These are phyloP conservation scores for Adrianichthys oophorus DNA, from an alignment of 2,797 vertebrate species.

Conservation along the genomic window DNA sequence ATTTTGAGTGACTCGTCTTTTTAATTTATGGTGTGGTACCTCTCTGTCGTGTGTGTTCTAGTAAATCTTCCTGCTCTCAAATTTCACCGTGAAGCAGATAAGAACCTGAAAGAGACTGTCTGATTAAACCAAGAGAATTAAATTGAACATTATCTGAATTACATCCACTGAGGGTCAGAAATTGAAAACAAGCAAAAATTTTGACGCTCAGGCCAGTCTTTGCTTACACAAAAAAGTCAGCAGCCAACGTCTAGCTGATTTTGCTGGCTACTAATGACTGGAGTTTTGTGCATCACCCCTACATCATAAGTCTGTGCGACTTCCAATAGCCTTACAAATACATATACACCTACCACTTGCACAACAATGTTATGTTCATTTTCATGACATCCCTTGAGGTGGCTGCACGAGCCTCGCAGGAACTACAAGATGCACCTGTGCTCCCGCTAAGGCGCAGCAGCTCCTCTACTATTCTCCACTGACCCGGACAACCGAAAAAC, in stretches of 20 bases:
- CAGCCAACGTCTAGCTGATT: conserved; percentile 21
- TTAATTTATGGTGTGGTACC: neutral
- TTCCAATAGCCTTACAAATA: too few relatives aligned
- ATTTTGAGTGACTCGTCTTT: conserved; percentile 11
- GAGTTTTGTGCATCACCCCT: neutral
- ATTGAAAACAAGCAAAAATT: conserved; percentile 12
- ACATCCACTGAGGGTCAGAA: neutral
- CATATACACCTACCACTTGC: too few relatives aligned
- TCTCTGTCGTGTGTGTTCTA: neutral
- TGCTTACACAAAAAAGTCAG: conserved; percentile 4
- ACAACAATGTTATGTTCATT: too few relatives aligned
- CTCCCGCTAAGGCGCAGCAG: too few relatives aligned
- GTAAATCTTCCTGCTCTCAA: neutral
- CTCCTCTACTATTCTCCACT: too few relatives aligned
- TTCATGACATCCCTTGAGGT: too few relatives aligned
- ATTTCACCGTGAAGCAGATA: neutral
- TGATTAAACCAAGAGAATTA: neutral
- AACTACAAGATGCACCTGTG: too few relatives aligned
- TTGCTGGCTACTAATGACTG: conserved; percentile 24
- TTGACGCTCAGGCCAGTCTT: conserved; percentile 12
- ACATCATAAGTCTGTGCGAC: too few relatives aligned
- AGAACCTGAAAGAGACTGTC: neutral
- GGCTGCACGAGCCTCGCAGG: too few relatives aligned
- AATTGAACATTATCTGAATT: conserved; percentile 8
- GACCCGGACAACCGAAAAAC: too few relatives aligned